Evolutionary conservation across 2,888 invertebrate genomes (phyloP), one percentile per base, ranked within the genome.

Genomic region (Spilarctia lutea): DNA sequence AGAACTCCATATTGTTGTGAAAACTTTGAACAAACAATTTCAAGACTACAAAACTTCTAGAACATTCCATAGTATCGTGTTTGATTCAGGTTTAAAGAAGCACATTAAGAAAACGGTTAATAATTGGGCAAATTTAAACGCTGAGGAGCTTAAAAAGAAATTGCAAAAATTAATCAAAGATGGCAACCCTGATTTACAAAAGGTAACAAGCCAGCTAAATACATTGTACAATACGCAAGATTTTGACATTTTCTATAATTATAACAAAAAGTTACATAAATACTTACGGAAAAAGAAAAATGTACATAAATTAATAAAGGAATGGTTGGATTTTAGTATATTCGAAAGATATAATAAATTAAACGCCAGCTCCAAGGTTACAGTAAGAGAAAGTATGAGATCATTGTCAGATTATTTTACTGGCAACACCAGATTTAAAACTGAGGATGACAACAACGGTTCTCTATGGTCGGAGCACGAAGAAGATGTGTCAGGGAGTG

Each of bases 41-140:
- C 4, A 56, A 13, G 35, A 35, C 3, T 24, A 73, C 30, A 39
- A 33, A 18, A 16, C 39, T 2, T 35, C 39, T 13, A 8, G 3
- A 27, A 69, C 65, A 1, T 18, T 65, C 24, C 52, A 56, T 13
- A 63, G 24, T 27, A 63, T 74, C 35, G 70, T 70, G 30, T 33
- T 39, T 10, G 52, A 70, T 52, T 65, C 74, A 70, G n/a, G 18
- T 8, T 52, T 70, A 39, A 65, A 70, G 56, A 74, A 74, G 45
- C 3, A 30, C 6, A 16, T 74, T 4, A 52, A 39, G 0, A 69
- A 70, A 39, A 52, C 52, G 1, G 52, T 73, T 7, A 16, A 48
- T 7, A 30, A 69, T 20, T 56, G 48, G 30, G 24, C 69, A 0
- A 65, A 69, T 6, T 56, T 24, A 18, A 56, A 74, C 48, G 66